A percentile compares a stretch with the other conserved stretches of the same genome.
Conservation (phyloP, 2,888 invertebrate genomes). For the Epirrita christyi region DNA sequence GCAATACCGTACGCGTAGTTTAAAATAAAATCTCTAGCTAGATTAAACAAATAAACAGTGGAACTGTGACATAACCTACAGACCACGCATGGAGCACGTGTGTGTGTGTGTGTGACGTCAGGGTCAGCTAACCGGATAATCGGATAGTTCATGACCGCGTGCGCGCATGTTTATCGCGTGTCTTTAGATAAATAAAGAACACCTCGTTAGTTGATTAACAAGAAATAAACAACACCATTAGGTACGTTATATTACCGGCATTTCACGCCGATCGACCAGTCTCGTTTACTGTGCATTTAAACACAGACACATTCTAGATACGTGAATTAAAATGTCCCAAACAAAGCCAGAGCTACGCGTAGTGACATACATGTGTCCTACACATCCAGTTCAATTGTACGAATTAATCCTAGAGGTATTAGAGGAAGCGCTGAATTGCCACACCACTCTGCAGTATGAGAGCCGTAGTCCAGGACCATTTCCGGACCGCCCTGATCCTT, state of each 20-base stretch:
- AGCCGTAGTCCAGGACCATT: conserved; percentile 82
- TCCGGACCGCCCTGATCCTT: conserved; percentile 81
- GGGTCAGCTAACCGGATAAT: conserved; percentile 39
- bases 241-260: conserved; percentile 3
- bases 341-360: conserved; percentile 75
- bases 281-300: conserved; percentile 12
- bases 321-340: conserved; percentile 57
- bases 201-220: conserved; percentile 26
- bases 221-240: conserved; percentile 22
- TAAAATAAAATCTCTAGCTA: too few species aligned
- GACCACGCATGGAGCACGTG: conserved; percentile 43
- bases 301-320: conserved; percentile 6
- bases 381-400: conserved; percentile 85
- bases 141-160: conserved; percentile 53
- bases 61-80: conserved; percentile 10
- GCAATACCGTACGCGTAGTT: too few species aligned
- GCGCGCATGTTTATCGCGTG: conserved; percentile 52
- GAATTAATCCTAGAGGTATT: conserved; percentile 83
- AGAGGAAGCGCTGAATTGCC: conserved; percentile 77
- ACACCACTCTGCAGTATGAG: conserved; percentile 84
- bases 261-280: conserved; percentile 20
- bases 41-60: too few species aligned
- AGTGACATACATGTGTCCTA: conserved; percentile 86
- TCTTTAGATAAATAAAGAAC: conserved; percentile 37
- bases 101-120: conserved; percentile 41